Percentiles rank a stretch among this genome's conserved stretches.
These are phyloP conservation scores for Acropora tenuis DNA, from an alignment of 64 coral and sea anemone genomes.

Conservation along the genomic window DNA sequence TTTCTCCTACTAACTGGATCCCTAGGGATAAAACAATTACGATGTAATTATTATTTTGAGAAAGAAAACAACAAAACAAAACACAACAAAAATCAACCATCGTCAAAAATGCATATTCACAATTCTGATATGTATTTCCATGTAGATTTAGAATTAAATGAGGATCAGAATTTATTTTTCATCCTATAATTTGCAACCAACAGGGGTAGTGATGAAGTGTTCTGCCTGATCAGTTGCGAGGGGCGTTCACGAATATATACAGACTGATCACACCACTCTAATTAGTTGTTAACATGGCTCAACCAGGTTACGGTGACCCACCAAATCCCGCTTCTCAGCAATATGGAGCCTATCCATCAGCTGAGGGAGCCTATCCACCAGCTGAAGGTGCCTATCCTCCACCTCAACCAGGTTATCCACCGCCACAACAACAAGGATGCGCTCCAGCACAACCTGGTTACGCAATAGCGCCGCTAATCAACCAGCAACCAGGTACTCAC, in stretches of 20 bases:
- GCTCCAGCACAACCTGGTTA: constrained; percentile 69
- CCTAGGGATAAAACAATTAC: background rate
- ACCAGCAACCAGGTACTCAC: constrained; percentile 64
- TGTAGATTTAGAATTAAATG: too few relatives aligned
- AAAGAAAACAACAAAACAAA: background rate
- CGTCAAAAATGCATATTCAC: background rate
- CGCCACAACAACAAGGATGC: constrained; percentile 69
- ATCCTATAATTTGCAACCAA: background rate
- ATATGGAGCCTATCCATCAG: too few relatives aligned
- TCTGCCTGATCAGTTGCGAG: background rate
- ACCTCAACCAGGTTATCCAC: constrained; percentile 37
- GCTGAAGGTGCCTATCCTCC: constrained; percentile 39
- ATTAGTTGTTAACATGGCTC: constrained; percentile 56
- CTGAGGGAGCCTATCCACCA: constrained; percentile 35
- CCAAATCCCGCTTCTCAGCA: constrained; percentile 23
- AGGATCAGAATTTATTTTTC: too few relatives aligned
- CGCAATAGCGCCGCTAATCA: constrained; percentile 4
- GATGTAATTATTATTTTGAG: background rate
- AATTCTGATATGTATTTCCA: too few relatives aligned
- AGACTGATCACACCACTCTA: too few relatives aligned
- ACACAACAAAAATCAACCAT: background rate
- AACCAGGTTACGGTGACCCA: constrained; percentile 78
- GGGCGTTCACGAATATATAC: background rate
- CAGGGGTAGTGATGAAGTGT: background rate
- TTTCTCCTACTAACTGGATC: background rate